These are phyloP conservation scores for Phoenicopterus ruber DNA, from an alignment of 2,113 vertebrate genomes.

Conservation along the genomic window DNA sequence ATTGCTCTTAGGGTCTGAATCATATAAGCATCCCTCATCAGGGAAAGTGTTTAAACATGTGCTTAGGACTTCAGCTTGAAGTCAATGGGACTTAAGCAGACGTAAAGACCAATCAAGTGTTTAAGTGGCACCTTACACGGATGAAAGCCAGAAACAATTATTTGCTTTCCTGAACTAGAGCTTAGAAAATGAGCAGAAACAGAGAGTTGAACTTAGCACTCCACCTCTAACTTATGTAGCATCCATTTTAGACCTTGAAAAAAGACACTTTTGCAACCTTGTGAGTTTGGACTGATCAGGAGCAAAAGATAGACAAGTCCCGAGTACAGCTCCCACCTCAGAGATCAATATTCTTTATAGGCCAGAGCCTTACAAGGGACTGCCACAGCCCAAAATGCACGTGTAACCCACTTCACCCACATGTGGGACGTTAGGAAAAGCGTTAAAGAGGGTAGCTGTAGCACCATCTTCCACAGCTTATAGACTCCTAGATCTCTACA, in stretches of 20 bases:
- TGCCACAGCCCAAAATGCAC: neutral
- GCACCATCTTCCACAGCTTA: neutral
- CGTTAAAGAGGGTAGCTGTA: neutral
- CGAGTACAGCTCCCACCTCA: neutral
- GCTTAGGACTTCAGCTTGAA: neutral
- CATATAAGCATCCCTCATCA: neutral
- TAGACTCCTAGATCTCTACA: neutral
- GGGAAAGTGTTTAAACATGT: neutral
- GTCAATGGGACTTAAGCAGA: neutral
- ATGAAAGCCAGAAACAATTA: neutral
- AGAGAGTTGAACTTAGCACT: neutral
- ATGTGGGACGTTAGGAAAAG: neutral
- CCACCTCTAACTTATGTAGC: neutral
- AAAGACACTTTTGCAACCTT: neutral
- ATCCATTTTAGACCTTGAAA: neutral
- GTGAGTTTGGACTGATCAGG: neutral
- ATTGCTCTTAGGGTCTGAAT: neutral
- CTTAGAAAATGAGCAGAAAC: neutral
- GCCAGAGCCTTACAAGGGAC: neutral
- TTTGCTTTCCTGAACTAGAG: neutral
- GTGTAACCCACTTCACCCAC: neutral
- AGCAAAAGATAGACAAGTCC: neutral
- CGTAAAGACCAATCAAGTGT: neutral
- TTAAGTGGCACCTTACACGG: neutral
- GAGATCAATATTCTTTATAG: neutral